Conservation (phyloP, 37 sponge, comb jelly and placozoan genomes). For the Axinella damicornis region DNA sequence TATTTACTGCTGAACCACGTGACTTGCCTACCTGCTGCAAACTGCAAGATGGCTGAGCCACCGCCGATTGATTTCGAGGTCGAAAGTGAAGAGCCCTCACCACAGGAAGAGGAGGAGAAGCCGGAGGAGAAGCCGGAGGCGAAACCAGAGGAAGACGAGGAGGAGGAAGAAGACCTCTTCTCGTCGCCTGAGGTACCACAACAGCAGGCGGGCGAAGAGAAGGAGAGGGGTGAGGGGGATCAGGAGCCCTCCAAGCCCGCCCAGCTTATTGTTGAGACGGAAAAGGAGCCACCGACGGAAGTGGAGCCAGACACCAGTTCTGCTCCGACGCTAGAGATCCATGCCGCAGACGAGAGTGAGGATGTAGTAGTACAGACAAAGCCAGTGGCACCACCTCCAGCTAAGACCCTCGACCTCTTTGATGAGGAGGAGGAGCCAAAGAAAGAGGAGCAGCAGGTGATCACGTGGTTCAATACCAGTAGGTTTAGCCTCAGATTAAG, state of each 20-base stretch:
- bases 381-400: background rate
- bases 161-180: too few species aligned
- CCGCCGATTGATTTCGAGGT: conserved; percentile 42
- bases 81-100: background rate
- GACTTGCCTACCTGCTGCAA: background rate
- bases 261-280: background rate
- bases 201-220: background rate
- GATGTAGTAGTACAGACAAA: too few species aligned
- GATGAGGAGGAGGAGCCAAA: conserved; percentile 10
- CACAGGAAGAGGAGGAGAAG: background rate
- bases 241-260: background rate
- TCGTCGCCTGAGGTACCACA: background rate
- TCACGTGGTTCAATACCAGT: background rate
- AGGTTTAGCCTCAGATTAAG: too few species aligned
- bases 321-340: conserved; percentile 34
- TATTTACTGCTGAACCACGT: too few species aligned
- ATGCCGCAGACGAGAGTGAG: too few species aligned
- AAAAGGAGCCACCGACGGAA: conserved; percentile 1
- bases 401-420: conserved; percentile 35
- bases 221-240: background rate
- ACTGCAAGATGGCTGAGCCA: conserved; percentile 48
- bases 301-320: conserved; percentile 1
- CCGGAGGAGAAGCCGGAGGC: background rate
- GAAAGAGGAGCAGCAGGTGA: background rate
- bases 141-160: background rate